Base-by-base conservation (phyloP, 2,888 invertebrate genomes). In the Cataglyphis altisquamis region DNA sequence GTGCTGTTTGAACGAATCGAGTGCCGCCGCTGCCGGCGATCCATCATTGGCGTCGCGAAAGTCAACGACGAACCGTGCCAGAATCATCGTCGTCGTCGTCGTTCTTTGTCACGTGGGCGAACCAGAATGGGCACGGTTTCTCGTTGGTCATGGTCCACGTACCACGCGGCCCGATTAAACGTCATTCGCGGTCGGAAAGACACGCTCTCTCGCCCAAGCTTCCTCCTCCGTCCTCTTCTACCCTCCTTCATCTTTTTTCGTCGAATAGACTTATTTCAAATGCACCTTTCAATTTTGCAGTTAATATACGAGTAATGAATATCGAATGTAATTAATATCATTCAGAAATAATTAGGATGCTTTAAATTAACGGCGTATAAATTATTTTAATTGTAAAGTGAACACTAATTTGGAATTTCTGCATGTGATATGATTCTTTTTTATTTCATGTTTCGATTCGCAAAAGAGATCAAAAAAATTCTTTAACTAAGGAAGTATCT, bases 101-200 rank as follows among this genome's bases (percentile, higher is more conserved):
- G 25, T 29, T 29, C 67, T 29, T 67, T 29, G 45, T 52, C 70
- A 84, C 83, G 84, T 84, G 70, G 84, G 84, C 75, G 83, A 67
- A 84, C 74, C 68, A 74, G 84, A 84, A 83, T 74, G 83, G 74
- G 73, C 78, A 73, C 78, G 78, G 73, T 80, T 80, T 72, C 70
- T 82, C 83, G 67, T 75, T 67, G 82, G 74, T 84, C 75, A 83
- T 83, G 84, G 83, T 84, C 75, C 83, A 64, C 52, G 83, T 75
- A 75, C 15, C 36, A 36, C 68, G 45, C 45, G 70, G 64, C 70
- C 64, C 70, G 55, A 68, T 84, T 78, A 75, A 80, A 80, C 78
- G 57, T 78, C 73, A 60, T 32, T 52, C 78, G 45, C 73, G 41
- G 52, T 77, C 15, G 25, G 0, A 77, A 29, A 80, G 78, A 73